A percentile compares a stretch with the other conserved stretches of the same genome.
Evolutionary conservation across 2,113 vertebrate genomes (phyloP).

Genomic region (Sclerurus mexicanus): DNA sequence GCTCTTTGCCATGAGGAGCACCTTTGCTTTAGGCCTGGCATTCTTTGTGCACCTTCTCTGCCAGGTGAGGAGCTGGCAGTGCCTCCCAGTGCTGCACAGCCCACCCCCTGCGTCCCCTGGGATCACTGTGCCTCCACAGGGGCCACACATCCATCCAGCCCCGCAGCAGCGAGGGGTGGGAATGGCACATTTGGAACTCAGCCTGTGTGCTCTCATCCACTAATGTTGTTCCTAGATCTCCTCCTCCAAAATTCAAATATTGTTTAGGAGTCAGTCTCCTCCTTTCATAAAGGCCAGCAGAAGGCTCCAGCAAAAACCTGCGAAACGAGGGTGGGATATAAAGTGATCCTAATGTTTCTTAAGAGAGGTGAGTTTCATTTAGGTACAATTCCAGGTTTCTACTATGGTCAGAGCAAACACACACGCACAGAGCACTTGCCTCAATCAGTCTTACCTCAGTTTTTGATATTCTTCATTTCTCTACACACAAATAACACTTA

Average conservation of each 20-base stretch:
- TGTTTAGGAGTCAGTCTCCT: background rate
- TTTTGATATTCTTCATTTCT: background rate
- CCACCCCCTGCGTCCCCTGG: background rate
- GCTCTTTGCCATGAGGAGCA: background rate
- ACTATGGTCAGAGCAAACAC: background rate
- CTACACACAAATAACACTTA: background rate
- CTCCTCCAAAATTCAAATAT: background rate
- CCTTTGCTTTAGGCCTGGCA: background rate
- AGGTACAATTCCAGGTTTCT: background rate
- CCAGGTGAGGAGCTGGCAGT: fast-evolving
- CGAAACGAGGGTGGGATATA: background rate
- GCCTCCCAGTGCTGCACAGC: background rate
- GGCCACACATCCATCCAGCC: background rate
- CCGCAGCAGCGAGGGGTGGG: fast-evolving
- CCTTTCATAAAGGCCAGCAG: background rate
- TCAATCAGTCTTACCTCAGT: background rate
- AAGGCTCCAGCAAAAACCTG: background rate
- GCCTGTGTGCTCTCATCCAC: too few species aligned
- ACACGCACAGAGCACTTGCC: background rate
- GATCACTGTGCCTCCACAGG: background rate
- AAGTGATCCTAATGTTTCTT: background rate
- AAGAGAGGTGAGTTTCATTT: background rate
- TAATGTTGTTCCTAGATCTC: background rate
- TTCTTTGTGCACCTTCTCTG: background rate
- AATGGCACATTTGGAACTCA: background rate